phyloP scores from a whole-genome alignment of 2,888 invertebrate species.

The Apocheima hispidaria region DNA sequence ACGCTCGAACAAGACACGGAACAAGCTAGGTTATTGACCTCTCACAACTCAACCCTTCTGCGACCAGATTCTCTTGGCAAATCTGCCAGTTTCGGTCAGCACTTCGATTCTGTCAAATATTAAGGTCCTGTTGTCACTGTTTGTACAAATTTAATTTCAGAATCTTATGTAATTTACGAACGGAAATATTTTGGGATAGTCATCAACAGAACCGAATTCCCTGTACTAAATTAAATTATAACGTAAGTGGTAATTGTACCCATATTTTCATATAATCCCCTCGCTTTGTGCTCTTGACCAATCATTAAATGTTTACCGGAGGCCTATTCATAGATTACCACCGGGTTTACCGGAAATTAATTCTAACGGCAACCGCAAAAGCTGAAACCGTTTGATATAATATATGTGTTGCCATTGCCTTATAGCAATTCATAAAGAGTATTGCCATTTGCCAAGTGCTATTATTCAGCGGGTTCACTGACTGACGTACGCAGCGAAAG shows the following conservation, averaged over 20 bases:
- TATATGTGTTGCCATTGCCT: slow-evolving; percentile 38
- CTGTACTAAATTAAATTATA: background rate
- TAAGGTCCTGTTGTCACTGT: too few relatives aligned
- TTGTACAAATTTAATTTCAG: too few relatives aligned
- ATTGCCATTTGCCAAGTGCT: slow-evolving; percentile 44
- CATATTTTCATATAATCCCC: background rate
- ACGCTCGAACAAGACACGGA: too few relatives aligned
- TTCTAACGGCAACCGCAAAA: slow-evolving; percentile 28
- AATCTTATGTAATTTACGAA: too few relatives aligned
- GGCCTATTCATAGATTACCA: slow-evolving; percentile 16
- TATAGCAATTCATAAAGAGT: slow-evolving; percentile 40
- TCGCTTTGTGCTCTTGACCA: background rate
- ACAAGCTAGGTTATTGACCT: too few relatives aligned
- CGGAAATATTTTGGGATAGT: too few relatives aligned
- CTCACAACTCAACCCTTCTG: too few relatives aligned
- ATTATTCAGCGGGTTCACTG: slow-evolving; percentile 57
- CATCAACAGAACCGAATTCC: too few relatives aligned
- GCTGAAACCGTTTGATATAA: slow-evolving; percentile 26
- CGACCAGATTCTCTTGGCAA: too few relatives aligned
- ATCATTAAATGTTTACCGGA: slow-evolving; percentile 1
- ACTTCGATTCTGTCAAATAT: too few relatives aligned
- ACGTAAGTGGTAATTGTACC: background rate
- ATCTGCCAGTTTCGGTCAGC: too few relatives aligned
- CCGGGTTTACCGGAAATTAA: slow-evolving; percentile 40
- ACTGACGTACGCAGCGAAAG: slow-evolving; percentile 57